Evolutionary conservation across 2,888 invertebrate genomes (phyloP).

Genomic region (Nephrotoma flavescens): DNA sequence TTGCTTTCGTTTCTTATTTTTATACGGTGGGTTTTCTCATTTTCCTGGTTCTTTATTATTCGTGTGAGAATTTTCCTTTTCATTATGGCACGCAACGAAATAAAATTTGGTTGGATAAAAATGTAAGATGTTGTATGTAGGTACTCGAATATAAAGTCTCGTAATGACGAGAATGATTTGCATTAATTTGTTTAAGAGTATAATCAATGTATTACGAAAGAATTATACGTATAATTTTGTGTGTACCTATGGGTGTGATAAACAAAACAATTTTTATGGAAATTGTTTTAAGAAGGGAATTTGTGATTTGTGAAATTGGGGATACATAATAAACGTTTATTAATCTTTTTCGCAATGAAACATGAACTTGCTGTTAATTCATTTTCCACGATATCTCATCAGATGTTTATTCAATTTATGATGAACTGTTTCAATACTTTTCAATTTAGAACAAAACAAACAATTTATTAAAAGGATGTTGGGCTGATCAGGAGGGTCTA

Average conservation of each 20-base stretch:
- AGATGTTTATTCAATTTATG: too few species aligned
- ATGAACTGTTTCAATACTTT: too few species aligned
- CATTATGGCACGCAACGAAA: neutral
- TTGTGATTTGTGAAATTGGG: neutral
- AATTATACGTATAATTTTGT: neutral
- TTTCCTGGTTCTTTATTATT: neutral
- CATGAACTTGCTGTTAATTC: too few species aligned
- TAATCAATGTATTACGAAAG: neutral
- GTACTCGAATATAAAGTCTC: neutral
- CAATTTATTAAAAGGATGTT: too few species aligned
- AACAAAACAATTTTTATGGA: neutral
- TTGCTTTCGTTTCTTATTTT: neutral
- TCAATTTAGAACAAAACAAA: too few species aligned
- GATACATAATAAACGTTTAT: too few species aligned
- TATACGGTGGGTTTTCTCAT: neutral
- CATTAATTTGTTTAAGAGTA: neutral
- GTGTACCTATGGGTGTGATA: neutral
- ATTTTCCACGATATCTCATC: too few species aligned
- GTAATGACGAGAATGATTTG: neutral
- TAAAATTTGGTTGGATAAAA: neutral
- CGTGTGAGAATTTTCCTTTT: neutral
- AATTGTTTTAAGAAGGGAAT: neutral
- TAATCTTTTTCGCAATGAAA: too few species aligned
- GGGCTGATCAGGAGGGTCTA: too few species aligned
- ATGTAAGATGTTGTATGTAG: neutral